Evolutionary conservation across 2,113 vertebrate species (phyloP), one percentile per base, ranked within the genome.

Genomic region (Centropus bengalensis): DNA sequence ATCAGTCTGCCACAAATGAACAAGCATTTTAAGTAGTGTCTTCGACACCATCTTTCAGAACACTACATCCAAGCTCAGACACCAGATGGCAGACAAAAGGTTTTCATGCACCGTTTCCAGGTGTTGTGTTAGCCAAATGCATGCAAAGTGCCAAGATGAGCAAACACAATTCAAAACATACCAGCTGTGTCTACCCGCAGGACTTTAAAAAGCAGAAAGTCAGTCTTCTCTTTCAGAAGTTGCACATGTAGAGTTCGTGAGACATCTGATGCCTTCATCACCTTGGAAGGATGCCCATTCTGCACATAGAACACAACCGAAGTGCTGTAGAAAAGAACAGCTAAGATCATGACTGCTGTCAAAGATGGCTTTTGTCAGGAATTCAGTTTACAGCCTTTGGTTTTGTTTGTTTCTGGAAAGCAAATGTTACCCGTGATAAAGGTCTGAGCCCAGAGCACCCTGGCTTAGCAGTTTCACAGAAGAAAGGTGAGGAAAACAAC

Each of bases 151-250:
- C 63, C 0, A 1, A 81, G 47, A 68, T 19, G 8, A 87, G 20
- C 51, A 49, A 82, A 28, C 52, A 55, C 4, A 4, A 38, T 6
- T 23, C 66, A 55, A 68, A 73, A 97, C 98, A 84, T 97, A 99
- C 99, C 97, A 81, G 98, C 98, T 0, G 98, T 98, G 97, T 99
- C 98, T 33, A 99, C 98, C 44, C 99, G 94, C 79, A 99, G 97
- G n/a, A 98, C 98, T 94, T 98, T 98, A 94, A 99, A 99, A 60
- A 98, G 98, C 91, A 99, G 94, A 79, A 98, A 99, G 90, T 98
- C 98, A 3, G 97, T 97, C 93, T 98, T 99, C 94, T 99, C 98
- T 54, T 97, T 96, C 59, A 98, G 96, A 49, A 99, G 98, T 91
- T 98, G 98, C 69, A 93, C 79, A 3, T 98, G 98, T 82, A 99